Percentiles rank a stretch among this genome's conserved stretches.
Evolutionary conservation across 2,113 vertebrate genomes (phyloP).

Genomic region (Rhea americana): DNA sequence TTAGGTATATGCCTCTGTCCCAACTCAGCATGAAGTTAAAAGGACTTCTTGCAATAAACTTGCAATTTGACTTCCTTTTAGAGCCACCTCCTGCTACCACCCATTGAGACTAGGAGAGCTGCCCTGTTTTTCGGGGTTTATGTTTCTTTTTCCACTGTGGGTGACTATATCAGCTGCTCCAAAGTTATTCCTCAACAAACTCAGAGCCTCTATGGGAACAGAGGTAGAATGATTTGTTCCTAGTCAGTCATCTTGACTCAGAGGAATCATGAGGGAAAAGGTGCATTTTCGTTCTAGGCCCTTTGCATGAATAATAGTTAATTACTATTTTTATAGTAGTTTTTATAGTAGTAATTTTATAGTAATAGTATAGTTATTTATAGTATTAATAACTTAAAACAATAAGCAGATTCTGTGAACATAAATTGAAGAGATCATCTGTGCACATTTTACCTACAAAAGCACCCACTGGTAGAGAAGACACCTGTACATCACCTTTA

Average conservation of each 20-base stretch:
- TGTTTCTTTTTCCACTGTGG: constrained; percentile 53
- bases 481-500: neutral
- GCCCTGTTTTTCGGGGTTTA: neutral
- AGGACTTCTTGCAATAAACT: constrained; percentile 29
- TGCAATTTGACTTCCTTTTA: constrained; percentile 21
- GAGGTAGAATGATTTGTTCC: neutral
- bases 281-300: neutral
- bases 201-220: neutral
- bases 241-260: neutral
- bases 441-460: neutral
- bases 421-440: neutral
- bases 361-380: no score
- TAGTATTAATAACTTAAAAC: no score
- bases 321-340: no score
- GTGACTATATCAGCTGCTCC: neutral
- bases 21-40: neutral
- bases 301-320: neutral
- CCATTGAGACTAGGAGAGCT: constrained; percentile 14
- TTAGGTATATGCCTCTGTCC: neutral
- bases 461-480: neutral
- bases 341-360: no score
- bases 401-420: neutral
- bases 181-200: constrained; percentile 10
- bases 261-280: neutral
- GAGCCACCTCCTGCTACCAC: constrained; percentile 30